Evolutionary conservation across 2,797 vertebrate species (phyloP), one percentile per base, ranked within the genome.

Genomic region (Todus mexicanus): DNA sequence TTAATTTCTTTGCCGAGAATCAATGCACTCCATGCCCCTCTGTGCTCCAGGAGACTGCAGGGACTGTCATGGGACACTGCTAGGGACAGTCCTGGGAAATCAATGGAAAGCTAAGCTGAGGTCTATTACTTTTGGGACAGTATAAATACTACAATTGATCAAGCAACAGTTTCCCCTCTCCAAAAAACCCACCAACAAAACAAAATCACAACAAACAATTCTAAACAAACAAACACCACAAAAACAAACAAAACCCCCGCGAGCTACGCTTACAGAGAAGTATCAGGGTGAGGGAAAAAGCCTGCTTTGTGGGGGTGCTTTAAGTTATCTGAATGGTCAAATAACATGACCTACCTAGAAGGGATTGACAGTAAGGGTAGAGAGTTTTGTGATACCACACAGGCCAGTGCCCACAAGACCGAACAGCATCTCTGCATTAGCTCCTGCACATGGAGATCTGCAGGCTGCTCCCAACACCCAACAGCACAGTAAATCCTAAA

Each of bases 1-100:
- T 20, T 10, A 77, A 87, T 74, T 74, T 70, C n/a, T 68, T 72
- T 75, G 65, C 65, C 63, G 35, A 61, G 61, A 87, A 89, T 87
- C 76, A 66, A 65, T 64, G 47, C 72, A 77, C 47, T 13, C 86
- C 18, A 10, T 45, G 31, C 21, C 63, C 43, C 57, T 47, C 16
- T 18, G 54, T 80, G 27, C 59, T 78, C 47, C 63, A 81, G 61
- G 31, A 74, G 42, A 31, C 42, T 50, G 53, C 33, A 75, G 47
- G 76, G 61, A 70, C 79, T 72, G 31, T 25, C 70, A 85, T n/a
- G 61, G 29, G 22, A 75, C 59, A 22, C 18, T 4, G 1, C 71
- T 40, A 27, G 19, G 74, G n/a, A 66, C 8, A 3, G 48, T 59
- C 23, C 50, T n/a, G 21, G 31, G 50, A 60, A 72, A 14, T 7